These are phyloP conservation scores for Nyctibius bracteatus DNA, from an alignment of 2,113 vertebrate species.

Conservation along the genomic window DNA sequence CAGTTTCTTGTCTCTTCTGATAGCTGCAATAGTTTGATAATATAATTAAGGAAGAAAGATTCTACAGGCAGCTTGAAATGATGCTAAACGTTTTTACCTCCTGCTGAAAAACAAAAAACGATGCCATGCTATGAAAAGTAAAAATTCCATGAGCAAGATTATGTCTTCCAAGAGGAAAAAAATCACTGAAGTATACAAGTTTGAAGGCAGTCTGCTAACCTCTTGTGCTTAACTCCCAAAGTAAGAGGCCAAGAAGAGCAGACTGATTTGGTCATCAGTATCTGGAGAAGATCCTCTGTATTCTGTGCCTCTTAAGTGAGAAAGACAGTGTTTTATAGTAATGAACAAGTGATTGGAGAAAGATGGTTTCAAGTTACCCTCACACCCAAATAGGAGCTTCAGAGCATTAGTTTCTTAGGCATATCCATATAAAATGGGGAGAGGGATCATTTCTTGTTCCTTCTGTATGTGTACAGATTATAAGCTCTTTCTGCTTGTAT, in stretches of 20 bases:
- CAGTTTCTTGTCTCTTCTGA: not conserved
- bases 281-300: not conserved
- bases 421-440: not conserved
- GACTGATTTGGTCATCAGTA: not conserved
- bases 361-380: not conserved
- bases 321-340: not conserved
- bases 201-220: not conserved
- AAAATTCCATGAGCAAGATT: not conserved
- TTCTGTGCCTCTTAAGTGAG: not conserved
- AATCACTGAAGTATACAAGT: not conserved
- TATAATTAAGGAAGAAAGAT: not conserved
- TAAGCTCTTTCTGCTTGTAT: not conserved
- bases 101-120: not conserved
- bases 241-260: not conserved
- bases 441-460: not conserved
- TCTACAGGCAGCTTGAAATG: not conserved
- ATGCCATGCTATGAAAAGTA: not conserved
- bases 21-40: not conserved
- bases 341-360: not conserved
- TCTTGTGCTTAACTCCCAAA: not conserved
- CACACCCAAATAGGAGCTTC: not conserved
- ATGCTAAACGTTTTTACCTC: not conserved
- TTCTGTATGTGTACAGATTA: not conserved
- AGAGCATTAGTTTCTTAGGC: not conserved
- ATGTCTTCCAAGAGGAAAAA: not conserved